A percentile compares a stretch with the other conserved stretches of the same genome.
Evolutionary conservation across 2,888 invertebrate species (phyloP).

Genomic region (Ormia ochracea): DNA sequence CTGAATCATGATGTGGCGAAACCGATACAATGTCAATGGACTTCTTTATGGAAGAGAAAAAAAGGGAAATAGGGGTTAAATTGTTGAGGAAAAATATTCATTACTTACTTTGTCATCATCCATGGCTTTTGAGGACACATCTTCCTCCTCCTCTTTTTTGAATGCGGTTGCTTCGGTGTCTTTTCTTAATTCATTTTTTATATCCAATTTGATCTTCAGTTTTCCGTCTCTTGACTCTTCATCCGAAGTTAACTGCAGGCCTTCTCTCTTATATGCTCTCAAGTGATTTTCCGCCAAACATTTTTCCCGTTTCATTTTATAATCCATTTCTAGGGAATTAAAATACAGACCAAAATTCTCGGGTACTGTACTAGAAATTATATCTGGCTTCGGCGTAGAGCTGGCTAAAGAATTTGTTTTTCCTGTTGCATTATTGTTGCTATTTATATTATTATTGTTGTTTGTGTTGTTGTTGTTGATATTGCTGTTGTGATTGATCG

Average conservation of each 20-base stretch:
- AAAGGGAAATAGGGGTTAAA: background rate
- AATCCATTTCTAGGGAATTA: conserved; percentile 45
- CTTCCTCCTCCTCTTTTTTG: conserved; percentile 52
- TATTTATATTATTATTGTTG: conserved; percentile 52
- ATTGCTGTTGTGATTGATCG: conserved; percentile 15
- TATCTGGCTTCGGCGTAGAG: conserved; percentile 65
- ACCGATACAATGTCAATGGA: conserved; percentile 71
- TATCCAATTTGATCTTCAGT: conserved; percentile 60
- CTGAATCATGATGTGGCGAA: conserved; percentile 69
- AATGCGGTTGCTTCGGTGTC: background rate
- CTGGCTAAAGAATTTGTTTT: conserved; percentile 62
- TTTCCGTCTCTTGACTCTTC: conserved; percentile 37
- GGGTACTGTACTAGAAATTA: conserved; percentile 63
- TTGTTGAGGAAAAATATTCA: background rate
- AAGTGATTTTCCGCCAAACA: conserved; percentile 62
- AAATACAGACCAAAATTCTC: conserved; percentile 45
- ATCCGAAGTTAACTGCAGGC: conserved; percentile 39
- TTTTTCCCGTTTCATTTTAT: conserved; percentile 37
- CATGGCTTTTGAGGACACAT: conserved; percentile 45
- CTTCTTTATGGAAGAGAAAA: conserved; percentile 66
- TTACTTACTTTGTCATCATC: conserved; percentile 74
- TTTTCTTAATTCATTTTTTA: background rate
- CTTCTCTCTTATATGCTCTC: conserved; percentile 25
- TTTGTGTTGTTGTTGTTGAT: conserved; percentile 56
- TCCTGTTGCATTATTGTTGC: conserved; percentile 53